Evolutionary conservation across 2,888 invertebrate genomes (phyloP).

Genomic region (Phasia obesa): DNA sequence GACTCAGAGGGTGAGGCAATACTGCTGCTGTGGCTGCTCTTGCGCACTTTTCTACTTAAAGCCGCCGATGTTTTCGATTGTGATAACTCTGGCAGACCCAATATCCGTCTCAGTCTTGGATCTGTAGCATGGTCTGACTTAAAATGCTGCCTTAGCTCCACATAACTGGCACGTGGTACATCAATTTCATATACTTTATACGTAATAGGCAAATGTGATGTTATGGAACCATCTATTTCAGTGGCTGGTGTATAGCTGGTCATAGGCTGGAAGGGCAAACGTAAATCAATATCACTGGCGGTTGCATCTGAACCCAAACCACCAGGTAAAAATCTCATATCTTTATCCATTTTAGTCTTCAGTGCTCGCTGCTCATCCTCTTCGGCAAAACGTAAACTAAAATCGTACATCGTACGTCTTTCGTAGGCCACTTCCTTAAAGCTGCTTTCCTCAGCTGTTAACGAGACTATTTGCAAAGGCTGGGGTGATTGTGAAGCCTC

Average conservation of each 20-base stretch:
- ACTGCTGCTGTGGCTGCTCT: constrained; percentile 71
- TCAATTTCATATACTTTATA: constrained; percentile 86
- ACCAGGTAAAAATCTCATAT: constrained; percentile 75
- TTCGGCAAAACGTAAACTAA: constrained; percentile 71
- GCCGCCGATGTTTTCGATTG: constrained; percentile 72
- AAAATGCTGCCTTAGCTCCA: constrained; percentile 87
- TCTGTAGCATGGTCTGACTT: constrained; percentile 88
- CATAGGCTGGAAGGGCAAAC: constrained; percentile 90
- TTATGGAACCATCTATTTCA: constrained; percentile 92
- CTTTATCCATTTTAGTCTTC: constrained; percentile 75
- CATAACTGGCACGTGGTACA: constrained; percentile 89
- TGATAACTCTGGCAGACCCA: constrained; percentile 85
- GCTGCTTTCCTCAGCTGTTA: constrained; percentile 5
- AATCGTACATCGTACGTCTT: constrained; percentile 80
- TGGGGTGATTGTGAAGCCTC: constrained; percentile 77
- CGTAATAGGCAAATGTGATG: constrained; percentile 88
- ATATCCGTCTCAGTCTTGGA: constrained; percentile 87
- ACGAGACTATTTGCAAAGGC: constrained; percentile 7
- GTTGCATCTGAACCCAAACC: constrained; percentile 45
- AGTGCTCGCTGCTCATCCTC: constrained; percentile 73
- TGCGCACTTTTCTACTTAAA: constrained; percentile 72
- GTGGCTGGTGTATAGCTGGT: constrained; percentile 92
- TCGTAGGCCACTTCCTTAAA: constrained; percentile 73
- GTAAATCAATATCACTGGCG: constrained; percentile 88
- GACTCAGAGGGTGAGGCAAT: constrained; percentile 77